These are phyloP conservation scores for Drosophila neutralis DNA, from an alignment of 2,888 invertebrate genomes.

Conservation along the genomic window DNA sequence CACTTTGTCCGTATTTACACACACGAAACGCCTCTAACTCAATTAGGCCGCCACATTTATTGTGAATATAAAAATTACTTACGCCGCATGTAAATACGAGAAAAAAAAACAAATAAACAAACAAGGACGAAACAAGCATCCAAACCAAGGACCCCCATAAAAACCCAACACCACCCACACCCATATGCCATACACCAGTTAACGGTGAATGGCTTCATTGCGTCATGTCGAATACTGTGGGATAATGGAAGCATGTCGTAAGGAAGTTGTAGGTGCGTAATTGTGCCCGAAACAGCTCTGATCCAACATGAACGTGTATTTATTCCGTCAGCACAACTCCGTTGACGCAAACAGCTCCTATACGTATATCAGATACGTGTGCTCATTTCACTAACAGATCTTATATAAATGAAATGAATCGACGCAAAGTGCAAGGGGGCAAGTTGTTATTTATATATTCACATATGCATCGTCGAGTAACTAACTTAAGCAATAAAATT, in stretches of 20 bases:
- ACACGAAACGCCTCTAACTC: conserved; percentile 55
- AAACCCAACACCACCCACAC: background rate
- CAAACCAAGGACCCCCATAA: conserved; percentile 11
- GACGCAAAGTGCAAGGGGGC: background rate
- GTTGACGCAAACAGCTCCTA: background rate
- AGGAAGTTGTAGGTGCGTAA: conserved; percentile 13
- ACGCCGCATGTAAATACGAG: conserved; percentile 54
- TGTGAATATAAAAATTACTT: conserved; percentile 61
- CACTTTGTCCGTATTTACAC: conserved; percentile 54
- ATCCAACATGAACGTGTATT: background rate
- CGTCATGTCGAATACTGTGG: conserved; percentile 20
- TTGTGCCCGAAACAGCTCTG: conserved; percentile 13
- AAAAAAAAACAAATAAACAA: conserved; percentile 22
- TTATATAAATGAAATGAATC: background rate
- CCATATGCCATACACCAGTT: background rate
- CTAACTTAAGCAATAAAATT: background rate
- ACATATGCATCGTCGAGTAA: background rate
- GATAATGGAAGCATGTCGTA: conserved; percentile 25
- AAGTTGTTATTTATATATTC: background rate
- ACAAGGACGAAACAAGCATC: conserved; percentile 19
- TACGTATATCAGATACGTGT: background rate
- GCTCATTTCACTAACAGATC: background rate
- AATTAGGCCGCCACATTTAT: conserved; percentile 58
- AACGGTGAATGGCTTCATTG: conserved; percentile 35
- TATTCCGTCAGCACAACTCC: background rate